Conservation (phyloP, 2,113 vertebrate genomes). For the Mormoops blainvillei region DNA sequence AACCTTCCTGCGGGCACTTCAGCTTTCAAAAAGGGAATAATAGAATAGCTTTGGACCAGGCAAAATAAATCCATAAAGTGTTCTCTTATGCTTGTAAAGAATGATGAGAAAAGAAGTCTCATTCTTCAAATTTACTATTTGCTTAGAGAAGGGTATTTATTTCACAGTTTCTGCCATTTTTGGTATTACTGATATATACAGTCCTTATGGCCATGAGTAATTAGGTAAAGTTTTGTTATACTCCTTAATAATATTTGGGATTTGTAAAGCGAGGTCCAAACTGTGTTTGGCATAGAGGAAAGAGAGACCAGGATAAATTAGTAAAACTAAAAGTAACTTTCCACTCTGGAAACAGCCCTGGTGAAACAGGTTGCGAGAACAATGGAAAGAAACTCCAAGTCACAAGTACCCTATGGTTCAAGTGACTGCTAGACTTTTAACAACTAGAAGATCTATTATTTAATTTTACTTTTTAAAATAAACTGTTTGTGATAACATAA, state of each 20-base stretch:
- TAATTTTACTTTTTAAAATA: neutral
- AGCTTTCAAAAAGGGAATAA: neutral
- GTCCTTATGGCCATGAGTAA: neutral
- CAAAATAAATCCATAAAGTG: neutral
- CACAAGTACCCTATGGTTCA: accelerated
- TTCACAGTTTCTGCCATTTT: neutral
- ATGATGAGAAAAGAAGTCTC: neutral
- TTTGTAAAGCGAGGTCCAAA: neutral
- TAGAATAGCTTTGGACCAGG: neutral
- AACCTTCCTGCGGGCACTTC: neutral
- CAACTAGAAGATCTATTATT: neutral
- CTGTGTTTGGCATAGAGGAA: neutral
- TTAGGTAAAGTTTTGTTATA: neutral
- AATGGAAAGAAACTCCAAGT: neutral
- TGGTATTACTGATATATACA: neutral
- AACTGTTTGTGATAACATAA: neutral
- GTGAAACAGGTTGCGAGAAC: neutral
- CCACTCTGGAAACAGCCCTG: neutral
- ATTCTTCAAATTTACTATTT: neutral
- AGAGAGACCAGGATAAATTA: neutral
- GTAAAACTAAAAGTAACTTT: neutral
- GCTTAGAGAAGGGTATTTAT: neutral
- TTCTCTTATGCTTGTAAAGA: neutral
- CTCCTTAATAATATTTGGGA: neutral
- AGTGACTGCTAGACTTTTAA: neutral